Base-by-base conservation (phyloP, 2,113 vertebrate genomes). In the Caranx melampygus region DNA sequence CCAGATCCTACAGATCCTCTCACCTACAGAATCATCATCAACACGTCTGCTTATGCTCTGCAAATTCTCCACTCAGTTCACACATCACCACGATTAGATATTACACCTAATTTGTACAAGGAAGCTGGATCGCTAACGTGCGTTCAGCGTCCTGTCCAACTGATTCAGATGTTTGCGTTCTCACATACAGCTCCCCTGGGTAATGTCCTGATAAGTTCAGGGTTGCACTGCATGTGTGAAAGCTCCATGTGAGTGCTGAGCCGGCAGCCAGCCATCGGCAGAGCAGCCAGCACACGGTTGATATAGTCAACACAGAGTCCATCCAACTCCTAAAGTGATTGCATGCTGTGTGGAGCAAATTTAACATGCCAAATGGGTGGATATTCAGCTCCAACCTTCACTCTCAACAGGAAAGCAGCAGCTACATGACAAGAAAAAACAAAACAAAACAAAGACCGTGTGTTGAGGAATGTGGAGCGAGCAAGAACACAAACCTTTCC, bases 401-500 rank as follows among this genome's bases (percentile, higher is more conserved):
- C 20, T 68, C 20, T 52, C 6, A 45, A 35, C 59, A 63, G 35
- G 72, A 57, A 18, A 34, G 34, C 54, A 57, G 64, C 66, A 37
- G 66, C 49, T 42, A 42, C 18, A 67, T 14, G 26, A 26, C 26
- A 34, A 73, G 40, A 20, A 51, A 34, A 47, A 54, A 21, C 16
- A 51, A 34, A 47, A 54, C 34, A 55, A 35, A 47, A 62, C 72
- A 81, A 31, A 45, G 51, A 26, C 4, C 4, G 14, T n/a, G 34
- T 35, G 34, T 58, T 10, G 21, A 18, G 42, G 54, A 55, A 57
- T 40, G 57, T 60, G 63, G 42, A 37, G 59, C 85, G 35, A 44
- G 70, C 26, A 3, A n/a, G 21, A 67, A 68, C 71, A 75, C 64
- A 94, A 94, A 98, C 97, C 97, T 98, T 96, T 96, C 95, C 95